Base-by-base conservation (phyloP, 2,888 invertebrate species). In the Philereme transversata region DNA sequence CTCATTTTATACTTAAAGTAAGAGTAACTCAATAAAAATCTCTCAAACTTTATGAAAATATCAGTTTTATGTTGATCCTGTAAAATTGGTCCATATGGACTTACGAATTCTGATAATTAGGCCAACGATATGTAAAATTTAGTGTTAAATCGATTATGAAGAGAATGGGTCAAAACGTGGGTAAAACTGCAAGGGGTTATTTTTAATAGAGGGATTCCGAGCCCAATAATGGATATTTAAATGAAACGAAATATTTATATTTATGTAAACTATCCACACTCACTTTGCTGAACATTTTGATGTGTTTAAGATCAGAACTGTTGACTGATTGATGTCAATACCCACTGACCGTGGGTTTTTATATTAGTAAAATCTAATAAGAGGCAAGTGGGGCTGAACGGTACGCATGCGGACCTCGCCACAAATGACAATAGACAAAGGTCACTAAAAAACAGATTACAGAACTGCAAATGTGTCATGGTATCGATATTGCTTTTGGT, bases 251-350 rank as follows among this genome's bases (percentile, higher is more conserved):
- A 22, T 22, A 22, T 22, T 22, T 22, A 22, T 22, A 22, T 22
- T 22, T 22, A 22, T 22, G 22, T 22, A 22, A 22, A 40, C 8
- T 40, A 40, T 40, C 7, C 8, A 5, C 5, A 10, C 88, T 87
- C 77, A 90, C 90, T 87, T 87, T 87, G 79, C 81, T 82, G 77
- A 88, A 86, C 90, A 90, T 90, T 79, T 83, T 82, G 64, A 54
- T 77, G 69, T 76, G 74, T 75, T 79, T 81, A 71, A 71, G 75
- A 78, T 78, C 70, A 73, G 72, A 68, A 77, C 73, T 76, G 68
- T 69, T 78, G 72, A 73, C 67, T 85, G 84, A 88, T 88, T 89
- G 87, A 85, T 87, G 79, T 81, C 76, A 76, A 79, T 74, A 73
- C 65, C 70, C 68, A 63, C 69, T 73, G 79, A 69, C 78, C 77